phyloP scores from a whole-genome alignment of 2,888 invertebrate genomes.

The Eupithecia subfuscata region DNA sequence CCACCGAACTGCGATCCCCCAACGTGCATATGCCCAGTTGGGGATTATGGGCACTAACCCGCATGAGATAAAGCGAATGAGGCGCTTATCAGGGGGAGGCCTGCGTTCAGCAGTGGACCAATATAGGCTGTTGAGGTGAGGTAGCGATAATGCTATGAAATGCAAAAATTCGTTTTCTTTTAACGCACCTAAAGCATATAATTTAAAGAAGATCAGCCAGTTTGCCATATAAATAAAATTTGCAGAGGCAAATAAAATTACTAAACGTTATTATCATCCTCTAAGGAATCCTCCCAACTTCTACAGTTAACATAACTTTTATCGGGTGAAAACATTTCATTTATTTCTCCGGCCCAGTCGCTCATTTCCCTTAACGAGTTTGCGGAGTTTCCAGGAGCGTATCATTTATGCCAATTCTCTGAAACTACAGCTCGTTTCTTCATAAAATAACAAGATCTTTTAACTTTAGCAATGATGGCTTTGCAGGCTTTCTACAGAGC shows the following conservation, averaged over 20 bases:
- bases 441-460: neutral
- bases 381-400: constrained; percentile 19
- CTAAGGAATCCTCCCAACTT: neutral
- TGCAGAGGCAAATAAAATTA: neutral
- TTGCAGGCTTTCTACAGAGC: neutral
- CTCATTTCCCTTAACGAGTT: constrained; percentile 28
- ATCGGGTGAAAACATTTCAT: constrained; percentile 13
- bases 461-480: neutral
- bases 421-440: constrained; percentile 16
- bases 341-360: constrained; percentile 10
- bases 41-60: too few species aligned
- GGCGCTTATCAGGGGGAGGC: too few species aligned
- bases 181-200: too few species aligned
- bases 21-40: too few species aligned
- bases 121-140: too few species aligned
- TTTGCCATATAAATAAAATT: neutral
- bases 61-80: too few species aligned
- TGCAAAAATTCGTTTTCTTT: too few species aligned
- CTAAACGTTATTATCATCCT: neutral
- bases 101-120: too few species aligned
- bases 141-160: too few species aligned
- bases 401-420: constrained; percentile 22
- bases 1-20: too few species aligned
- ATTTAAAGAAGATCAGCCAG: neutral
- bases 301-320: constrained; percentile 18